phyloP scores from a whole-genome alignment of 2,888 invertebrate genomes.

The Anthrax anthrax region DNA sequence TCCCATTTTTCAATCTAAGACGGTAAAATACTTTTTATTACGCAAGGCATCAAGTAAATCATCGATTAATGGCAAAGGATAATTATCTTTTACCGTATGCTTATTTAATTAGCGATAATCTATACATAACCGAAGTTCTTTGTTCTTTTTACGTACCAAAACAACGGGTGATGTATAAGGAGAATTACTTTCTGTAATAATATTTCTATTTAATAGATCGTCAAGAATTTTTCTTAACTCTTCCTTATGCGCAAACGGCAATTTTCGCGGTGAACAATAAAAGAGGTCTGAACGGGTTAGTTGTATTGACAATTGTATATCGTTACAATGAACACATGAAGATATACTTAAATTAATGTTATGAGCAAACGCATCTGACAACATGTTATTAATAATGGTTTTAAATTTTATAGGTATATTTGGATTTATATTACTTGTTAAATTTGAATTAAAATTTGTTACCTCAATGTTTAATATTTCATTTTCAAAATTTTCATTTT shows the following conservation, averaged over 20 bases:
- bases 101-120: conserved; percentile 13
- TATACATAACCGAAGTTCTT: conserved; percentile 12
- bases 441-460: too few species aligned
- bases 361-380: not conserved
- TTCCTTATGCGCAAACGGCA: not conserved
- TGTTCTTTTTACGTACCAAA: conserved; percentile 11
- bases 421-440: too few species aligned
- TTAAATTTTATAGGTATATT: too few species aligned
- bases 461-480: too few species aligned
- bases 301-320: too few species aligned
- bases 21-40: too few species aligned
- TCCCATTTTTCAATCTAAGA: too few species aligned
- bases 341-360: too few species aligned
- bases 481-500: too few species aligned
- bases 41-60: too few species aligned
- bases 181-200: conserved; percentile 11
- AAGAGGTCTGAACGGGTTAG: not conserved
- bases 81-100: conserved; percentile 10
- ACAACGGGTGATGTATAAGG: conserved; percentile 13
- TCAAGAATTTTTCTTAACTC: conserved; percentile 3
- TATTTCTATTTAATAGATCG: conserved; percentile 5
- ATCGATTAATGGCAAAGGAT: conserved; percentile 10
- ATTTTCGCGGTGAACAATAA: not conserved
- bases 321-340: too few species aligned
- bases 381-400: too few species aligned